Evolutionary conservation across 1,140 invertebrate species (phyloP).

Genomic region (Macrobrachium rosenbergii): DNA sequence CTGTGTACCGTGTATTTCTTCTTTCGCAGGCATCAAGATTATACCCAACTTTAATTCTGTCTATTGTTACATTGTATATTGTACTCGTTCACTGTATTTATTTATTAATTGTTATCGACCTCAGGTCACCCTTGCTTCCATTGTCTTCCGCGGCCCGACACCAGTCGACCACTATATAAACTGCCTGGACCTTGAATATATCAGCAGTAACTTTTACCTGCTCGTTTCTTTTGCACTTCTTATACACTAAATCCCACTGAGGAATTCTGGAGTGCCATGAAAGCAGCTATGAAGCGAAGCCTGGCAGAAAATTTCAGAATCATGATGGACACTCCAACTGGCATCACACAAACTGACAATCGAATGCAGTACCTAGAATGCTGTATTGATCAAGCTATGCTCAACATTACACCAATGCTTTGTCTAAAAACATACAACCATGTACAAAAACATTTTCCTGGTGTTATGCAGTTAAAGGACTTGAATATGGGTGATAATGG

Average conservation of each 20-base stretch:
- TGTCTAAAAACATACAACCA: conserved; percentile 30
- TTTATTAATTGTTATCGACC: too few relatives aligned
- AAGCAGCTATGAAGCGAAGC: conserved; percentile 33
- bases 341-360: conserved; percentile 26
- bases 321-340: conserved; percentile 24
- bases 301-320: not conserved
- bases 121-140: too few relatives aligned
- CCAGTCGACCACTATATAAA: too few relatives aligned
- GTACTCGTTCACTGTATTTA: too few relatives aligned
- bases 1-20: too few relatives aligned
- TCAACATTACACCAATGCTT: conserved; percentile 2
- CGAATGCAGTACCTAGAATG: conserved; percentile 33
- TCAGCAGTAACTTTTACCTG: too few relatives aligned
- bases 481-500: conserved; percentile 3
- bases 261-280: conserved; percentile 38
- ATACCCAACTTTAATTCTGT: too few relatives aligned
- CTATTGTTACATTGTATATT: too few relatives aligned
- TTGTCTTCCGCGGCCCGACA: too few relatives aligned
- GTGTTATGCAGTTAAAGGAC: conserved; percentile 25
- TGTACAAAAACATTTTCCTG: conserved; percentile 26
- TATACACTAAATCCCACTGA: conserved; percentile 26
- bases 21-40: too few relatives aligned
- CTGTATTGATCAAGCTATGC: conserved; percentile 40
- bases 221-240: too few relatives aligned
- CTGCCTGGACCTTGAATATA: too few relatives aligned